Base-by-base conservation (phyloP, 2,888 invertebrate species). In the Lysandra coridon region DNA sequence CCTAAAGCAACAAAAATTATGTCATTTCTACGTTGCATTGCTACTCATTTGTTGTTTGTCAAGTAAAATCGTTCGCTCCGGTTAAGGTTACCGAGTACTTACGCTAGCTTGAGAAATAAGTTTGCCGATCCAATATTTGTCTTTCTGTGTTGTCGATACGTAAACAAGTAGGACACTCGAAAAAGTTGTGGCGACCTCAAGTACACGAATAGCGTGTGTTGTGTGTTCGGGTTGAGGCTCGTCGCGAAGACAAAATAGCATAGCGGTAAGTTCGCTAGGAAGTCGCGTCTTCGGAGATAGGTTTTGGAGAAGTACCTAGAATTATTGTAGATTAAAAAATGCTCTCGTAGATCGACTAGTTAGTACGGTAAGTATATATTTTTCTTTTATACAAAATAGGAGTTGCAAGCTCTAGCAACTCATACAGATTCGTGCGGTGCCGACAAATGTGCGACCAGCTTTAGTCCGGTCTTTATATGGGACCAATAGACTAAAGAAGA, bases 71-170 rank as follows among this genome's bases (percentile, higher is more conserved):
- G 30, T 23, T 64, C 30, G 69, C 69, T 69, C 33, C 37, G 69
- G 33, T 69, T 69, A 69, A 5, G 69, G 69, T 37, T 49, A 74
- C 30, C 37, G 53, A 12, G 40, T 76, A 78, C 91, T 91, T 83
- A 95, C 95, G 90, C 88, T 49, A 95, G 84, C 84, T 95, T 95
- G 62, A 95, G 86, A 64, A 92, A 86, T 78, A 95, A 85, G 84
- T 91, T 94, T 0, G 93, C 89, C 0, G 92, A 91, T 81, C 92
- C 92, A 79, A 94, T 90, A 80, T 86, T 91, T 10, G 92, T 88
- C 82, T 93, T 92, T 78, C 89, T 89, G 79, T 93, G 91, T 17
- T 89, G 89, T 83, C 89, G 88, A 81, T 91, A 92, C 1, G 93
- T 93, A 82, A 93, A 92, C 75, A 95, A 85, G 83, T 95, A 92